A percentile compares a stretch with the other conserved stretches of the same genome.
These are phyloP conservation scores for Silurus meridionalis DNA, from an alignment of 2,113 vertebrate species.

Conservation along the genomic window DNA sequence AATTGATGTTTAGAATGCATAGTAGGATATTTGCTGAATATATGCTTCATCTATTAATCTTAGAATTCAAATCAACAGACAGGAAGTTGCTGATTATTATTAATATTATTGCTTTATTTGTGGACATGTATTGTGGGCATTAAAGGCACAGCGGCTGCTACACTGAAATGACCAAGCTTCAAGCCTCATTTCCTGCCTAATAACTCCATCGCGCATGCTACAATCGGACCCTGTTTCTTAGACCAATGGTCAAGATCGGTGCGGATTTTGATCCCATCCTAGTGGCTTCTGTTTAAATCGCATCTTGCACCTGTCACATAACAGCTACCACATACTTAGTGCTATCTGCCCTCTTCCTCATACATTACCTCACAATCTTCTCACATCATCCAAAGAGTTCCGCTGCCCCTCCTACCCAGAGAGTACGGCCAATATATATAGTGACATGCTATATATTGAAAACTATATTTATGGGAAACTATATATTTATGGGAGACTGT, in stretches of 20 bases:
- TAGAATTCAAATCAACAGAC: neutral
- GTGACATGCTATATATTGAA: too few species aligned
- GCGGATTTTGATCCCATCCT: neutral
- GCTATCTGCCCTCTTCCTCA: neutral
- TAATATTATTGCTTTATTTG: slow-evolving; percentile 5
- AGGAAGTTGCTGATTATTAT: neutral
- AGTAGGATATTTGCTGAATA: neutral
- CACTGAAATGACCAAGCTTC: neutral
- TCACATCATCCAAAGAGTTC: too few species aligned
- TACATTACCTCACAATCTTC: neutral
- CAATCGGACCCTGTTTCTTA: too few species aligned
- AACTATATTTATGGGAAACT: too few species aligned
- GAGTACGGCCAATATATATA: too few species aligned
- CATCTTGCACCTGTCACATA: too few species aligned
- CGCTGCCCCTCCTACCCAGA: too few species aligned
- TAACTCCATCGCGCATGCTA: too few species aligned
- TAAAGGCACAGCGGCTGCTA: slow-evolving; percentile 18
- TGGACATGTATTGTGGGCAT: too few species aligned
- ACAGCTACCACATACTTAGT: too few species aligned
- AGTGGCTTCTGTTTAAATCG: neutral
- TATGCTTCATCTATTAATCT: neutral
- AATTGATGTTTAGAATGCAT: neutral
- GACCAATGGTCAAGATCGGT: too few species aligned
- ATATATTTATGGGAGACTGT: too few species aligned
- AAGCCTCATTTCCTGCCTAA: neutral